phyloP scores from a whole-genome alignment of 2,888 invertebrate species.

The Calameuta idolon region DNA sequence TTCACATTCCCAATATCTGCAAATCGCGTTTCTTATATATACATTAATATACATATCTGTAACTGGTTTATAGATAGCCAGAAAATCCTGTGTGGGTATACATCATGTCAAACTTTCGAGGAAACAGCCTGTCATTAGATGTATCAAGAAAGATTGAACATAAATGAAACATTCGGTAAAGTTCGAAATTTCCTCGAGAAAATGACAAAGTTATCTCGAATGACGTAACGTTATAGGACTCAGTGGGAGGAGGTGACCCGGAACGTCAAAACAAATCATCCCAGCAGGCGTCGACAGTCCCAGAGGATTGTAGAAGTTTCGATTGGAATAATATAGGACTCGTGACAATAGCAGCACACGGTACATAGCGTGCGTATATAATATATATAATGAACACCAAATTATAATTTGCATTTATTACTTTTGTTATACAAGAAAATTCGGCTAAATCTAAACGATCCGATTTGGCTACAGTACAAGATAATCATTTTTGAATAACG shows the following conservation, averaged over 20 bases:
- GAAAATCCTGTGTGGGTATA: neutral
- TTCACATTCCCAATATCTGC: neutral
- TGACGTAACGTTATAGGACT: neutral
- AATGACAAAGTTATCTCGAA: neutral
- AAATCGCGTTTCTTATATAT: neutral
- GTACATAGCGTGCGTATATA: neutral
- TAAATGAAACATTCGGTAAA: neutral
- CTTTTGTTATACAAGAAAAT: conserved; percentile 60
- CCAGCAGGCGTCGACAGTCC: neutral
- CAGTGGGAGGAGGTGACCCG: neutral
- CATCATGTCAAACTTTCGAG: neutral
- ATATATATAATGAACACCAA: conserved; percentile 45
- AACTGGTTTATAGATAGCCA: neutral
- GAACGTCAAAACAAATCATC: neutral
- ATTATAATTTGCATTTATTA: conserved; percentile 60
- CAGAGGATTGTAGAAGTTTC: neutral
- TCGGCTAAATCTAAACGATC: conserved; percentile 52
- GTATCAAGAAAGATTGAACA: neutral
- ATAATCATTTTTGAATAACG: conserved; percentile 42
- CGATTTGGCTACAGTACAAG: conserved; percentile 53
- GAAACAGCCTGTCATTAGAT: neutral
- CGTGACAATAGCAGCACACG: neutral
- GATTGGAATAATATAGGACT: neutral
- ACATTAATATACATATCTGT: neutral
- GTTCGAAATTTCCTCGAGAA: neutral